Conservation (phyloP, 2,797 vertebrate genomes). For the Galago senegalensis region DNA sequence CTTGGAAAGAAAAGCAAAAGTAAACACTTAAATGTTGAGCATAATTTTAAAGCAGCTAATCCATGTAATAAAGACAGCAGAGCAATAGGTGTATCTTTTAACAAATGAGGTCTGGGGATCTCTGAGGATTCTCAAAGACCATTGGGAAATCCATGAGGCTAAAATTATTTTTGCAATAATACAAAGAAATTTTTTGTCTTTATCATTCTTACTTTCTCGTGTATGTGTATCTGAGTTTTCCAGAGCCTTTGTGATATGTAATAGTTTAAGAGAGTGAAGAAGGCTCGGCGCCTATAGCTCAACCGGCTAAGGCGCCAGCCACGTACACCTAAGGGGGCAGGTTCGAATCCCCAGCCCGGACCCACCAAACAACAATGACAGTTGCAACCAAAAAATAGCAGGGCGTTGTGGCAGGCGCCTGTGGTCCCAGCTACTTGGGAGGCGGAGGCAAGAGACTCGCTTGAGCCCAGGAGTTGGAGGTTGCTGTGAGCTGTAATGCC, state of each 20-base stretch:
- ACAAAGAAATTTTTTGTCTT: neutral
- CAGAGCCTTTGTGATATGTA: neutral
- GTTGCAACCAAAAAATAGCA: no score
- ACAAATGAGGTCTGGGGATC: neutral
- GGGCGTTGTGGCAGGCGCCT: no score
- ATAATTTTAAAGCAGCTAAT: slow-evolving; percentile 48
- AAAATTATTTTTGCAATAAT: slow-evolving; percentile 34
- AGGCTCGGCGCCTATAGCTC: no score
- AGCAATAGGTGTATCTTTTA: slow-evolving; percentile 9
- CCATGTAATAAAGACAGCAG: slow-evolving; percentile 30
- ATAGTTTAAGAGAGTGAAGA: neutral
- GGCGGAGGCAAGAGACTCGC: no score
- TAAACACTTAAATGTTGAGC: neutral
- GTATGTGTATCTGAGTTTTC: neutral
- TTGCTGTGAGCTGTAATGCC: no score
- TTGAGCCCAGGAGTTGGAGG: no score
- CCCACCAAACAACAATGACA: no score
- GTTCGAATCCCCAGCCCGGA: no score
- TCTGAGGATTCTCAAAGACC: slow-evolving; percentile 35
- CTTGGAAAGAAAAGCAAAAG: slow-evolving; percentile 36
- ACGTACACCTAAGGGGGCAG: no score
- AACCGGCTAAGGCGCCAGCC: no score
- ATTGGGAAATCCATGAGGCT: neutral
- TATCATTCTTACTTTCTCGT: neutral
- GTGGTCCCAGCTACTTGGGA: no score